Evolutionary conservation across 2,797 vertebrate species (phyloP), one percentile per base, ranked within the genome.

Genomic region (Lycodopsis pacificus): DNA sequence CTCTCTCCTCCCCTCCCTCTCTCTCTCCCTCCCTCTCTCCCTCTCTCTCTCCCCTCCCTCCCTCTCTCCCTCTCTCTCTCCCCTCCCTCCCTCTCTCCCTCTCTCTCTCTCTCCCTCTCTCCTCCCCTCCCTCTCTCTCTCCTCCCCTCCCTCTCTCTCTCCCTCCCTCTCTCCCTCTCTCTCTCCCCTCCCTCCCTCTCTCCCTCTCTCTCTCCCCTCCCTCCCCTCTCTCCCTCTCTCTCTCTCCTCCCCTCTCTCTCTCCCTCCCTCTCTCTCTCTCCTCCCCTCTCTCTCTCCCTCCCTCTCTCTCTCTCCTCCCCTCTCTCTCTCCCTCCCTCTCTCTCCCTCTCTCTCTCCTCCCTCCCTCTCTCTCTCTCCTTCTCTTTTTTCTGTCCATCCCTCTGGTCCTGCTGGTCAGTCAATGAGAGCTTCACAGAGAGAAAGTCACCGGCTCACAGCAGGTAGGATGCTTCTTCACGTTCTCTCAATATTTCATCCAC

Each of bases 321-420:
- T 22, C 12, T 49, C 11, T 46, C 44, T 1, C 30, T 42, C 22
- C 19, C 42, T 67, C 40, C 17, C 59, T 34, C 34, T n/a, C 74
- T 66, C 75, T 66, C 56, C 68, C 72, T 57, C 49, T 68, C 40
- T 61, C 63, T 36, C 65, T 71, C 56, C 22, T 9, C 2, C 25
- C 25, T 25, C 25, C 25, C 25, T 1, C 25, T 9, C 7, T 9
- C 73, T 79, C 84, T 89, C 86, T 25, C 25, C 2, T 2, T 25
- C 25, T 25, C 84, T 51, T 9, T n/a, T 34, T 44, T 65, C 80
- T 40, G 67, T 80, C 90, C 65, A 67, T 54, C 27, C 72, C 44
- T 32, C 61, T 32, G 65, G 67, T 81, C 72, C 61, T 76, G 79
- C 51, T 36, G 71, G 77, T 86, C 90, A 91, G 86, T 93, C 90